phyloP scores from a whole-genome alignment of 1,140 invertebrate species.

The Drosophila bocki region DNA sequence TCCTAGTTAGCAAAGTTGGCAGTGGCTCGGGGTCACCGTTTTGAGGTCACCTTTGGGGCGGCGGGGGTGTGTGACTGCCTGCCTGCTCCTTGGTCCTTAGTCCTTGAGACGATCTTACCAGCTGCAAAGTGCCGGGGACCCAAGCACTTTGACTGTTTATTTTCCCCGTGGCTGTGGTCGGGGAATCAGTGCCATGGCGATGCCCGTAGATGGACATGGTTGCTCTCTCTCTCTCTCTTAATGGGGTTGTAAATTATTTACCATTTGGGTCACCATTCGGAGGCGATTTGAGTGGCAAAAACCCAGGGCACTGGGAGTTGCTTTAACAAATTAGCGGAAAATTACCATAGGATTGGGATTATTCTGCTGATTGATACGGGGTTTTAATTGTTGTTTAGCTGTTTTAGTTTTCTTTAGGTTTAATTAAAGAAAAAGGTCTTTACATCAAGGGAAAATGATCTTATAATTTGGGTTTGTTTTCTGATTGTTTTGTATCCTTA shows the following conservation, averaged over 20 bases:
- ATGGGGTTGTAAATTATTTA: constrained; percentile 39
- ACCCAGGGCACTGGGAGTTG: not conserved
- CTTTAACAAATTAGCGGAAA: constrained; percentile 6
- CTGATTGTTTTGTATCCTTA: too few species aligned
- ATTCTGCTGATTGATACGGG: constrained; percentile 5
- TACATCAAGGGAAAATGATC: too few species aligned
- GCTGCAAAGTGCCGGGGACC: constrained; percentile 25
- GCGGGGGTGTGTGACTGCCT: not conserved
- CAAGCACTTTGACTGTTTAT: constrained; percentile 32
- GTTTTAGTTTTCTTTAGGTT: not conserved
- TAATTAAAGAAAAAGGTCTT: not conserved
- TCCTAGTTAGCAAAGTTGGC: constrained; percentile 49
- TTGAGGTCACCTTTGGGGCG: constrained; percentile 29
- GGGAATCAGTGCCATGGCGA: constrained; percentile 2
- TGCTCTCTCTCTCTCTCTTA: not conserved
- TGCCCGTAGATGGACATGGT: constrained; percentile 2
- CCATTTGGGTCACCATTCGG: constrained; percentile 5
- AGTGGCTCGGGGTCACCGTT: constrained; percentile 37
- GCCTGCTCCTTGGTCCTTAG: not conserved
- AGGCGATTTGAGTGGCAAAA: constrained; percentile 2
- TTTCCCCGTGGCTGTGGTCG: constrained; percentile 19
- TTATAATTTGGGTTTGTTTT: too few species aligned
- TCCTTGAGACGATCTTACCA: constrained; percentile 43
- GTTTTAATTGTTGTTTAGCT: not conserved
- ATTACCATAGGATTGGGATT: constrained; percentile 6